These are phyloP conservation scores for Pseudachorutes palmiensis DNA, from an alignment of 1,140 invertebrate species.

Conservation along the genomic window DNA sequence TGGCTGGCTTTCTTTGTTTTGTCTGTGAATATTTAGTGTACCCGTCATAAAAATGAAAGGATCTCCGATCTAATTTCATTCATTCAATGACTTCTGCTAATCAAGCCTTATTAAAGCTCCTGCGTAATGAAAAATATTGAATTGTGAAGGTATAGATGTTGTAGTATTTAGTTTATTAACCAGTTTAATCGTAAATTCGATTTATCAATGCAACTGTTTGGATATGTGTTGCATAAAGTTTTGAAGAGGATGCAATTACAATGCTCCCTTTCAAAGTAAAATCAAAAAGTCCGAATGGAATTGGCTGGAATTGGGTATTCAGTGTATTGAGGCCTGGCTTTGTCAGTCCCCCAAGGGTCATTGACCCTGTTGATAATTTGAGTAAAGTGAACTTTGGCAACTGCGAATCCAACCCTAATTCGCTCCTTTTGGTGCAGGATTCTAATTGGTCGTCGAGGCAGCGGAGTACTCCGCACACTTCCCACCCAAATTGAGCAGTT, in stretches of 20 bases:
- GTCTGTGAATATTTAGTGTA: neutral
- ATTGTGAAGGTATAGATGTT: no score
- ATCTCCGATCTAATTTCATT: no score
- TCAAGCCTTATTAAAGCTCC: no score
- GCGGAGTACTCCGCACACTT: conserved; percentile 30
- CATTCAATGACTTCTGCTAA: no score
- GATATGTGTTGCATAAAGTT: neutral
- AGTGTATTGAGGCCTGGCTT: conserved; percentile 24
- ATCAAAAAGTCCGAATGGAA: conserved; percentile 15
- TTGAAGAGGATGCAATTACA: neutral
- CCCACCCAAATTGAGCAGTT: conserved; percentile 20
- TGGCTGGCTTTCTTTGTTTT: neutral
- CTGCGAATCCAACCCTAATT: no score
- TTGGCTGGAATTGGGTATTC: conserved; percentile 19
- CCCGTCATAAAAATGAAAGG: no score
- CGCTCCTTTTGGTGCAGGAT: no score
- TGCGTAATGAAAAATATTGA: no score
- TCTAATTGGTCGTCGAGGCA: conserved; percentile 23
- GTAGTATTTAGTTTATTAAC: no score
- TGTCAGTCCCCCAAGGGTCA: neutral
- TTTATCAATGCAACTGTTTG: neutral
- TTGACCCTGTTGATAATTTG: neutral
- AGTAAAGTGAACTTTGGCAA: conserved; percentile 8
- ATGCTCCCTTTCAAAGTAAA: neutral
- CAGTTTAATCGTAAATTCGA: neutral